Conservation (phyloP, 2,888 invertebrate species). For the Spisula subtruncata region DNA sequence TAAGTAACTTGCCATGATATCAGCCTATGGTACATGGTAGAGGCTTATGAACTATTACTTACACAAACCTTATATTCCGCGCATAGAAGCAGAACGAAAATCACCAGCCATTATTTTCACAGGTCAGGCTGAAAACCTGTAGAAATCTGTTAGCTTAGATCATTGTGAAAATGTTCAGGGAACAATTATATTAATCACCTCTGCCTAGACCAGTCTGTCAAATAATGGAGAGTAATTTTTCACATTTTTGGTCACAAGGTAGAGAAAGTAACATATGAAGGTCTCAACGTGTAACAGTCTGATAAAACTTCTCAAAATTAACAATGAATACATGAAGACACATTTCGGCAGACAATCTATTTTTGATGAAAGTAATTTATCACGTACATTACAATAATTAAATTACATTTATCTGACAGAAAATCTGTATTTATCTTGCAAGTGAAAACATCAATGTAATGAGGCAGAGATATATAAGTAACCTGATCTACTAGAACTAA, state of each 20-base stretch:
- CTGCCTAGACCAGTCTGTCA: constrained; percentile 3
- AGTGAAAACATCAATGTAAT: constrained; percentile 60
- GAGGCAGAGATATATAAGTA: constrained; percentile 52
- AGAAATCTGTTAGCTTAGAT: neutral
- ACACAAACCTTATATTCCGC: neutral
- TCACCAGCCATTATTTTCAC: neutral
- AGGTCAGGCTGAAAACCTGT: constrained; percentile 20
- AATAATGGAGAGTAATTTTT: constrained; percentile 26
- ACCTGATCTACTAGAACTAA: constrained; percentile 28
- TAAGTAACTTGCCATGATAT: no score
- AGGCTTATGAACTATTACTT: neutral
- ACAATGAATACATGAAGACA: constrained; percentile 4
- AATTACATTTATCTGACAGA: constrained; percentile 48
- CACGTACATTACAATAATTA: constrained; percentile 54
- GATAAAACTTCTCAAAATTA: neutral
- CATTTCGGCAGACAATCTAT: constrained; percentile 41
- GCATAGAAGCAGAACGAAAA: neutral
- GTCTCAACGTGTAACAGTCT: neutral
- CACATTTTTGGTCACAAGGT: constrained; percentile 19
- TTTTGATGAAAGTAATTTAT: constrained; percentile 58
- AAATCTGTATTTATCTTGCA: constrained; percentile 49
- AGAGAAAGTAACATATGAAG: neutral
- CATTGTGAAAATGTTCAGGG: neutral
- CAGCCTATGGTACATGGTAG: no score
- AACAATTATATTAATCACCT: constrained; percentile 29